These are phyloP conservation scores for Epirrita christyi DNA, from an alignment of 2,888 invertebrate genomes.

Conservation along the genomic window DNA sequence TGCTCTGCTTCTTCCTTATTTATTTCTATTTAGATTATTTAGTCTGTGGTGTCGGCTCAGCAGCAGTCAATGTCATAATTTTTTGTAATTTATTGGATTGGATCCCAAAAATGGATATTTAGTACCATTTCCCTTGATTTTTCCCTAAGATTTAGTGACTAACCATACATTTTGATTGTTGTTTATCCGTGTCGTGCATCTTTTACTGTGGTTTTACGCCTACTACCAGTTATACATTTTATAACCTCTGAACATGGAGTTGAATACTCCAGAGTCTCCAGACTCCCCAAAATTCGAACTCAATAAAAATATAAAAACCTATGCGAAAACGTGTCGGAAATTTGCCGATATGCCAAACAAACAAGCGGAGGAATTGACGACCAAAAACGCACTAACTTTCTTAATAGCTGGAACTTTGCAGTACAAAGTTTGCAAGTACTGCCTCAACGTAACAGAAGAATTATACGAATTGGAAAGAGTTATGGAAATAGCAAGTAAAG, in stretches of 20 bases:
- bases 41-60: no score
- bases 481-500: slow-evolving; percentile 60
- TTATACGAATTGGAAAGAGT: slow-evolving; percentile 67
- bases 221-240: neutral
- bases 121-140: neutral
- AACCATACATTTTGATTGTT: neutral
- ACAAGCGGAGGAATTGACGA: slow-evolving; percentile 46
- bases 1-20: no score
- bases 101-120: neutral
- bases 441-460: slow-evolving; percentile 54
- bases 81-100: neutral
- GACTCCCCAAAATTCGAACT: slow-evolving; percentile 28
- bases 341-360: slow-evolving; percentile 19
- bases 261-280: slow-evolving; percentile 35
- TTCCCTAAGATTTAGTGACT: neutral
- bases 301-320: slow-evolving; percentile 37
- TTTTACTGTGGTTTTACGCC: neutral
- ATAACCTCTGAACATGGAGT: slow-evolving; percentile 50
- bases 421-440: slow-evolving; percentile 68
- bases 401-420: slow-evolving; percentile 64
- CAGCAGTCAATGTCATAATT: no score
- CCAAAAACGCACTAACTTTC: slow-evolving; percentile 66
- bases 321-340: slow-evolving; percentile 24
- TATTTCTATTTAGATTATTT: no score
- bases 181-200: neutral